A percentile compares a stretch with the other conserved stretches of the same genome.
phyloP scores from a whole-genome alignment of 2,797 vertebrate species.

The Decapterus maruadsi region DNA sequence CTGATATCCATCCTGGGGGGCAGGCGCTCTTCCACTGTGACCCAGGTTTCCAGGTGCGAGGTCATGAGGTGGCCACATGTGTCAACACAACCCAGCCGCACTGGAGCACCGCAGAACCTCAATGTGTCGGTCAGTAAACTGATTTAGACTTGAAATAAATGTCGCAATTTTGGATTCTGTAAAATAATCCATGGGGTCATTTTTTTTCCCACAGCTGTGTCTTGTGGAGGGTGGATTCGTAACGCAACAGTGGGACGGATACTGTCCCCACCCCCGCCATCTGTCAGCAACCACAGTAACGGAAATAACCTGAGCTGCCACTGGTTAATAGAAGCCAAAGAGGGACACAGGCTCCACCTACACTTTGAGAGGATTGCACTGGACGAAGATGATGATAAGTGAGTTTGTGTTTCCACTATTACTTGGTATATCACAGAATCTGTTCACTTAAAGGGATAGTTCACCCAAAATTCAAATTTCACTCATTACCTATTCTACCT shows the following conservation, averaged over 20 bases:
- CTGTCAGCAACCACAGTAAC: slow-evolving; percentile 87
- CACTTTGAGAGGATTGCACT: slow-evolving; percentile 94
- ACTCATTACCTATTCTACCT: too few relatives aligned
- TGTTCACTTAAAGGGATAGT: neutral
- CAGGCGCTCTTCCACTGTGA: slow-evolving; percentile 93
- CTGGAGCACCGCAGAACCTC: slow-evolving; percentile 89
- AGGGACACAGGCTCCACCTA: slow-evolving; percentile 91
- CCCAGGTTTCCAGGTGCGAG: slow-evolving; percentile 91
- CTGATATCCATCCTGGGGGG: slow-evolving; percentile 92
- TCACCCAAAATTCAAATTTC: too few relatives aligned
- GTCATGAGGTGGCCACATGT: slow-evolving; percentile 90
- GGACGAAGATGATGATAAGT: slow-evolving; percentile 95
- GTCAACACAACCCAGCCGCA: slow-evolving; percentile 90
- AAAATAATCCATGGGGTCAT: slow-evolving; percentile 1
- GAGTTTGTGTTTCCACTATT: slow-evolving; percentile 51
- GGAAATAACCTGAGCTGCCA: slow-evolving; percentile 93
- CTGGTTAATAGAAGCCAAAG: slow-evolving; percentile 93
- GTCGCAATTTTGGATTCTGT: neutral
- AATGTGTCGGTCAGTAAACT: slow-evolving; percentile 83
- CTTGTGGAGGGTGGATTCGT: slow-evolving; percentile 91
- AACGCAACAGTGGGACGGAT: slow-evolving; percentile 93
- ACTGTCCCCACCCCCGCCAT: slow-evolving; percentile 88
- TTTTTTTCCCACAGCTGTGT: slow-evolving; percentile 78
- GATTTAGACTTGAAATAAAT: neutral
- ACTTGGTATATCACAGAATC: neutral